Base-by-base conservation (phyloP, 1,140 invertebrate genomes). In the Meloidogyne floridensis region DNA sequence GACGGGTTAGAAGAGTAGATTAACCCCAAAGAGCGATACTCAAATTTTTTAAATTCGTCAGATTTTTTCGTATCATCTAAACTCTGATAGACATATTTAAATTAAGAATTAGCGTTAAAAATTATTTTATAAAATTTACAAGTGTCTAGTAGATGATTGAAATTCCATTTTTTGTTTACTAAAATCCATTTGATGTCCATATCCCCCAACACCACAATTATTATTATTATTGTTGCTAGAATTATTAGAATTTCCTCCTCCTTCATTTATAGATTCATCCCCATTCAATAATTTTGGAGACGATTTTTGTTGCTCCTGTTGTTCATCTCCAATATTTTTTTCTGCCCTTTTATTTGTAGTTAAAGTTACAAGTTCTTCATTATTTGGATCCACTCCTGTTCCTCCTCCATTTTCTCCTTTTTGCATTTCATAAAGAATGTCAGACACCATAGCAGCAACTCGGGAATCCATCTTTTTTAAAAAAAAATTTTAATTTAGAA, bases 401-500 rank as follows among this genome's bases (percentile, higher is more conserved):
- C 32, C 7, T 69, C 47, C 15, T 81, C 77, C n/a, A 80, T 70
- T 7, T n/a, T 65, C n/a, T 65, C 20, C 78, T 18, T 65, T 53
- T 59, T 82, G 81, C 47, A 89, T 86, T 75, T 89, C 87, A 78
- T 72, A 89, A 5, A 89, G 83, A 32, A 86, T 85, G 56, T 88
- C 87, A 13, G 89, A 86, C n/a, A 90, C 80, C 82, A 85, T 89
- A 10, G 79, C 84, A 20, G 88, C 87, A 10, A 89, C 87, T 47
- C 87, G 87, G 11, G 87, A 87, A 76, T 89, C 87, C 87, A 89
- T 89, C 87, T 89, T 54, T 75, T 65, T 87, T 81, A 43, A 81
- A 43, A 53, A 10, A 43, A 82, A 20, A 69, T 43, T 42, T 20
- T 15, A 32, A 32, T 32, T 32, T 32, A 32, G 32, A 32, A 32